Evolutionary conservation across 1,140 invertebrate genomes (phyloP), one percentile per base, ranked within the genome.

Genomic region (Lamellibrachia luymesi): DNA sequence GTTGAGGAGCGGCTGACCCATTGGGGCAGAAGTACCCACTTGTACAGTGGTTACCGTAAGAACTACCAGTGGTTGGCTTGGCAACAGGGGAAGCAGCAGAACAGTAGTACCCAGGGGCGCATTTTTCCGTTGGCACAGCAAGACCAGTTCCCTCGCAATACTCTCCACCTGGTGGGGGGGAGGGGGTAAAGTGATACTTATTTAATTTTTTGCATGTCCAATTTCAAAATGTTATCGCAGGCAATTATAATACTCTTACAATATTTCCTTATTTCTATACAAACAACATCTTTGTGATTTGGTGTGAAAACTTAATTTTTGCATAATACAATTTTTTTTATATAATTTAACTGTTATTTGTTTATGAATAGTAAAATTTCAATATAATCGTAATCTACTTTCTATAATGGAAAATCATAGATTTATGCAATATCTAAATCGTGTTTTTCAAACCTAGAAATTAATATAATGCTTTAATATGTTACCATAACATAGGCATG

Each of bases 71-170:
- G 25, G 94, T 93, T 13, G 95, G 95, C 27, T 94, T 94, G 2
- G 94, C 56, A 50, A 94, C 94, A 49, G 93, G 92, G 25, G 95
- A 94, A 22, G 95, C 95, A 51, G 94, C 94, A 92, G 93, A 94
- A 94, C 95, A 96, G 93, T 95, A 96, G 94, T 95, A 96, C 2
- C 95, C 95, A 27, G 94, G 94, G 27, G 51, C 50, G 94, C 95
- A 96, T 25, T 93, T 93, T 17, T 95, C 95, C 52, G 94, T 94
- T 1, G 95, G 95, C 7, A n/a, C 49, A 4, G 94, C 92, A 8
- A 95, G 93, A 22, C 94, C 94, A 13, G 90, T 90, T 91, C 93
- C 94, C 56, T 93, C 94, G 94, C 95, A 96, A 93, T 95, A 95
- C 50, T 94, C 80, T 38, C 95, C 95, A 93, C 93, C 95, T 80